phyloP scores from a whole-genome alignment of 2,113 vertebrate species.

The Pluvialis apricaria region DNA sequence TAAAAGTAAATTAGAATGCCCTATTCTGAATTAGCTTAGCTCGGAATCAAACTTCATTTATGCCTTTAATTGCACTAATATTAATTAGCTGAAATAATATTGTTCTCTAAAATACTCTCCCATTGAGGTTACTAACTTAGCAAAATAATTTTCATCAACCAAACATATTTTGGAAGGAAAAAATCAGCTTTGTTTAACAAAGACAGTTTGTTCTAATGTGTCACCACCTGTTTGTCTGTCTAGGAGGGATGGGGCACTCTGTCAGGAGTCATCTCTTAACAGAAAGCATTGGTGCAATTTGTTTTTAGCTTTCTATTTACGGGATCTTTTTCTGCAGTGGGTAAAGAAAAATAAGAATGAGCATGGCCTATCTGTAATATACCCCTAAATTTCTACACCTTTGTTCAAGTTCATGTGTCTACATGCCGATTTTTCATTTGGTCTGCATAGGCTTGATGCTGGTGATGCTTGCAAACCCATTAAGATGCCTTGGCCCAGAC shows the following conservation, averaged over 20 bases:
- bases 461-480: not conserved
- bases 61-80: not conserved
- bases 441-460: not conserved
- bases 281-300: not conserved
- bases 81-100: not conserved
- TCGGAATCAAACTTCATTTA: not conserved
- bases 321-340: not conserved
- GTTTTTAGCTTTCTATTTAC: not conserved
- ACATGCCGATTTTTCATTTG: not conserved
- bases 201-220: not conserved
- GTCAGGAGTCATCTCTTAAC: not conserved
- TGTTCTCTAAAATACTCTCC: not conserved
- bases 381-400: not conserved
- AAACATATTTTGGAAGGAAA: not conserved
- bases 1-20: not conserved
- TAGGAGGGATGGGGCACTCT: not conserved
- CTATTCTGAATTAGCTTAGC: not conserved
- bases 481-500: not conserved
- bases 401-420: not conserved
- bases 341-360: not conserved
- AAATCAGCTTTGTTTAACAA: not conserved
- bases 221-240: not conserved
- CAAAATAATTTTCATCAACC: not conserved
- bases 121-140: not conserved
- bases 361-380: not conserved